Conservation (phyloP, 1,140 invertebrate species). For the Drosophila pandora region DNA sequence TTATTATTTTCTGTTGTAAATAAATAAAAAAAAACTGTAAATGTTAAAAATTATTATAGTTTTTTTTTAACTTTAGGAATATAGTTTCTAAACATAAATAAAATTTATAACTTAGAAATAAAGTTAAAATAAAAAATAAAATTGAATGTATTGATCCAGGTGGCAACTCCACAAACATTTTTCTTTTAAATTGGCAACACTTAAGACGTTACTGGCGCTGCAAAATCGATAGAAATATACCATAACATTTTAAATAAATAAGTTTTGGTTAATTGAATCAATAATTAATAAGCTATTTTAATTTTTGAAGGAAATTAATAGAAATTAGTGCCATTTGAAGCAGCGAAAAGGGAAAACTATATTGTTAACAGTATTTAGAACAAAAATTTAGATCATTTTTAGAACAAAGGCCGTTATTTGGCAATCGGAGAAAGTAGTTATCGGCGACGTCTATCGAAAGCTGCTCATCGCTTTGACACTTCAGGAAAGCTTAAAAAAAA, state of each 20-base stretch:
- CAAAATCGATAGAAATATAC: not conserved
- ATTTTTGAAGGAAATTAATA: not conserved
- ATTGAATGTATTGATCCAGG: not conserved
- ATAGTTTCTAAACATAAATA: no score
- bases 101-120: no score
- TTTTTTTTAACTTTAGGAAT: no score
- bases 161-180: not conserved
- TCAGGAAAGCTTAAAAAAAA: slow-evolving; percentile 1
- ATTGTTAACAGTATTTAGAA: no score
- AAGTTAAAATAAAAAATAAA: no score
- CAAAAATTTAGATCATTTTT: not conserved
- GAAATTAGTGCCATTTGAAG: not conserved
- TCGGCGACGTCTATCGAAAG: not conserved
- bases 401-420: not conserved
- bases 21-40: not conserved
- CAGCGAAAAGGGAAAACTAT: not conserved
- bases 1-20: not conserved
- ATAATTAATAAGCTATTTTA: no score
- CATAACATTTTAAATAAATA: not conserved
- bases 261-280: no score
- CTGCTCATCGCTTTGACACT: not conserved
- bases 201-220: no score
- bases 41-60: not conserved
- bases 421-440: not conserved
- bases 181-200: not conserved